Evolutionary conservation across 2,888 invertebrate genomes (phyloP), one percentile per base, ranked within the genome.

Genomic region (Bellardia pandia): DNA sequence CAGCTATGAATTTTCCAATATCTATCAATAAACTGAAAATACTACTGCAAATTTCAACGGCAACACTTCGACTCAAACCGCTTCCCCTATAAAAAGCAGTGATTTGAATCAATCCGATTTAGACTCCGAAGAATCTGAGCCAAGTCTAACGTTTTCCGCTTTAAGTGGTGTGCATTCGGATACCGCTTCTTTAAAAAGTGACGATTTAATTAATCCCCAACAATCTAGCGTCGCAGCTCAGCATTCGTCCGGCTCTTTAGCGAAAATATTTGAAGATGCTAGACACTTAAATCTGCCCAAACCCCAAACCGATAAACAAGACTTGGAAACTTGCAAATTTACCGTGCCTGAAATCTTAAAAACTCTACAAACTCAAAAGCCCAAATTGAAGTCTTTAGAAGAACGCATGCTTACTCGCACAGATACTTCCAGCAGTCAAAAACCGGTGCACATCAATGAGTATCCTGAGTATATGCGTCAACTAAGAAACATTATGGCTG

Each of bases 221-320:
- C n/a, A n/a, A n/a, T n/a, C n/a, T n/a, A n/a, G 16, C 16, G 45
- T 42, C 4, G 45, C 6, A 42, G 11, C 13, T 13, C 92, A 90
- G 16, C 90, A 91, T 72, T 84, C 48, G 3, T 14, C 68, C 0
- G 91, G 91, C 37, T 90, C 92, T 0, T 62, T 93, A 33, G 92
- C 91, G 48, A 91, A 92, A 40, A 89, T 93, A 37, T 93, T 92
- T 33, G 88, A 89, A 64, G 89, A 91, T 33, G 83, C 82, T 7
- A 45, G 62, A 5, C 45, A 56, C 2, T 14, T 78, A 11, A 75
- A 83, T 78, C 56, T 80, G 0, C 71, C 80, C n/a, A 72, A 66
- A 72, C n/a, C 62, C 9, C 33, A 81, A 64, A 80, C 71, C 4
- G 76, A 84, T 84, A 53, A 85, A 62, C 5, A 71, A 14, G 77